These are phyloP conservation scores for Rhyacichthys aspro DNA, from an alignment of 2,797 vertebrate genomes.

Conservation along the genomic window DNA sequence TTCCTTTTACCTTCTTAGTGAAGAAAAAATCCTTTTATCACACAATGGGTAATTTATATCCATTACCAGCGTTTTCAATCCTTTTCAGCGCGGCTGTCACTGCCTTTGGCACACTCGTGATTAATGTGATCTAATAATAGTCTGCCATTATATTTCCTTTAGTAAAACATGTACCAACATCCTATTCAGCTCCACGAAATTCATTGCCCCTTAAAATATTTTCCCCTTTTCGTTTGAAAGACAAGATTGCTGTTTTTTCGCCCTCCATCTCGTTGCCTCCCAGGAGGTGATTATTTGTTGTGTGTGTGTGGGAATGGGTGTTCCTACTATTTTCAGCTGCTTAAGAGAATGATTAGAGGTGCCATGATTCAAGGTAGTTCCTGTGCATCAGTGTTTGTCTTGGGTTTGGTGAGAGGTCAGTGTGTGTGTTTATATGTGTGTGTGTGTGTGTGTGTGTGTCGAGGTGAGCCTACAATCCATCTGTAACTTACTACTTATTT, in stretches of 20 bases:
- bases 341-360: constrained; percentile 60
- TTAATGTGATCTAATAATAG: constrained; percentile 99
- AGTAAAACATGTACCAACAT: constrained; percentile 99
- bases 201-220: constrained; percentile 99
- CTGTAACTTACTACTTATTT: no score
- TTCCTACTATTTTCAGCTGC: constrained; percentile 45
- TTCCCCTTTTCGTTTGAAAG: constrained; percentile 93
- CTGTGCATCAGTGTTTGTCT: constrained; percentile 16
- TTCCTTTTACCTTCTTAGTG: constrained; percentile 99
- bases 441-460: constrained; percentile 17
- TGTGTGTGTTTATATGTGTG: constrained; percentile 13
- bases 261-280: constrained; percentile 55
- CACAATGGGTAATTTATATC: constrained; percentile 99
- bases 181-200: constrained; percentile 99
- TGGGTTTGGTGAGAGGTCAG: constrained; percentile 4
- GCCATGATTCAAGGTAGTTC: constrained; percentile 46
- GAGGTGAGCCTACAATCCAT: no score
- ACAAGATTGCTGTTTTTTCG: constrained; percentile 89
- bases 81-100: constrained; percentile 99
- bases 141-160: constrained; percentile 99
- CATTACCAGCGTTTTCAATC: constrained; percentile 99
- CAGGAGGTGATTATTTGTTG: constrained; percentile 79
- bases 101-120: constrained; percentile 99
- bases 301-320: constrained; percentile 42
- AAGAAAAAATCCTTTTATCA: constrained; percentile 99